A percentile compares a stretch with the other conserved stretches of the same genome.
Conservation (phyloP, 1,140 invertebrate species). For the Palaemon carinicauda region DNA sequence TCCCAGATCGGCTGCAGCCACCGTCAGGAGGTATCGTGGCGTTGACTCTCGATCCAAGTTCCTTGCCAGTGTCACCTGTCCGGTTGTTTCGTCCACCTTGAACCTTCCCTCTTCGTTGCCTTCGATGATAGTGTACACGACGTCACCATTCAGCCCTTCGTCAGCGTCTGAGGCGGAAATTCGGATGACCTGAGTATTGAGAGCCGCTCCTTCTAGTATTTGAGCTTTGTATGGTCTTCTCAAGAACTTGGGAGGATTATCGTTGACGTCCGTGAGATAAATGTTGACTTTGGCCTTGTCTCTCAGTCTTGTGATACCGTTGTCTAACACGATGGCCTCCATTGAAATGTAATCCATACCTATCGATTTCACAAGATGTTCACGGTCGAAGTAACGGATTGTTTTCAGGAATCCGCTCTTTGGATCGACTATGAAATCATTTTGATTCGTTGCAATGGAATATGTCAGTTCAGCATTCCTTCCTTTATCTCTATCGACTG, state of each 20-base stretch:
- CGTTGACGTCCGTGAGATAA: conserved; percentile 89
- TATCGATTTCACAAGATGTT: conserved; percentile 78
- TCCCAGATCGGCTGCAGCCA: conserved; percentile 85
- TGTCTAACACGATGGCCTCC: conserved; percentile 87
- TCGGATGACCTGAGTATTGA: conserved; percentile 81
- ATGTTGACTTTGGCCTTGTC: conserved; percentile 91
- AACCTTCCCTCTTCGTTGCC: conserved; percentile 86
- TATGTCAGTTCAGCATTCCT: conserved; percentile 91
- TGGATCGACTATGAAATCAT: conserved; percentile 87
- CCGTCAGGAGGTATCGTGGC: conserved; percentile 80
- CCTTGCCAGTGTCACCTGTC: conserved; percentile 81
- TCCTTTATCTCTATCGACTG: conserved; percentile 89
- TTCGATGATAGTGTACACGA: conserved; percentile 82
- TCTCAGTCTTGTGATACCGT: conserved; percentile 79
- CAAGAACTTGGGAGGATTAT: conserved; percentile 88
- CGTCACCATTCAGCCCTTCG: conserved; percentile 88
- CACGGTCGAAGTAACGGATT: conserved; percentile 83
- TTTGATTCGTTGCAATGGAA: conserved; percentile 75
- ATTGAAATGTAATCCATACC: conserved; percentile 82
- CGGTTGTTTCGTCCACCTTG: conserved; percentile 84
- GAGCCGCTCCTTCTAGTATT: conserved; percentile 81
- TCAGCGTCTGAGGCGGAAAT: conserved; percentile 88
- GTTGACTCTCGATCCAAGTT: conserved; percentile 84
- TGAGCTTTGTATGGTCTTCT: conserved; percentile 83
- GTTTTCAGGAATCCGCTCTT: conserved; percentile 93